phyloP scores from a whole-genome alignment of 2,888 invertebrate genomes.

The Cheilosia scutellata region DNA sequence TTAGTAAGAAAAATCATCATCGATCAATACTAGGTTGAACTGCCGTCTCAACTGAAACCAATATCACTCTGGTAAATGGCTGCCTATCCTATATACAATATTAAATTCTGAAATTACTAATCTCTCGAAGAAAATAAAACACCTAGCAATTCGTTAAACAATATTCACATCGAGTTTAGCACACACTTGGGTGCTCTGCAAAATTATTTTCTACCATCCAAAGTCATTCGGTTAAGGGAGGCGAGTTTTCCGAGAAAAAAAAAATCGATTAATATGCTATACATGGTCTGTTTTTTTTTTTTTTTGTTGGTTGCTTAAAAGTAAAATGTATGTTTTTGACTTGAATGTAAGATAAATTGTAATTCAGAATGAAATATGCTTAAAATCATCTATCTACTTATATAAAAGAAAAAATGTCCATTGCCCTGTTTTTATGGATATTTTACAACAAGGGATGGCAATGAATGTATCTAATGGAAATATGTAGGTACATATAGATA shows the following conservation, averaged over 20 bases:
- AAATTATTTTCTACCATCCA: constrained; percentile 5
- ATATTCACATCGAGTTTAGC: constrained; percentile 6
- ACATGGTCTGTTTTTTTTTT: constrained; percentile 44
- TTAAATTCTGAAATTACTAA: constrained; percentile 28
- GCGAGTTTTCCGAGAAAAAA: constrained; percentile 37
- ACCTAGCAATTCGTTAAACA: constrained; percentile 13
- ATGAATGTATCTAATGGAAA: background rate
- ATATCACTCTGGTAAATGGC: constrained; percentile 58
- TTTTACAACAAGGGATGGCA: background rate
- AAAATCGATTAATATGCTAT: constrained; percentile 67
- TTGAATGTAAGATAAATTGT: background rate
- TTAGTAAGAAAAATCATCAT: constrained; percentile 54
- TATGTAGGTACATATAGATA: background rate
- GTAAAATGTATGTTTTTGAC: constrained; percentile 14
- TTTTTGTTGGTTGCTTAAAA: background rate
- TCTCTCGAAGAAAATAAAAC: constrained; percentile 11
- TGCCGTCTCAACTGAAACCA: constrained; percentile 48
- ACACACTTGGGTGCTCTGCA: background rate
- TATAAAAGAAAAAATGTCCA: constrained; percentile 12
- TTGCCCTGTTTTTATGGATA: background rate
- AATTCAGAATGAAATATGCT: background rate
- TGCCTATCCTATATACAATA: constrained; percentile 45
- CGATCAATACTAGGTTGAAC: constrained; percentile 62
- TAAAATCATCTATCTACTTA: constrained; percentile 15
- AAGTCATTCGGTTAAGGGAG: constrained; percentile 14